These are phyloP conservation scores for Sminthurinus aureus DNA, from an alignment of 2,888 invertebrate species.

Conservation along the genomic window DNA sequence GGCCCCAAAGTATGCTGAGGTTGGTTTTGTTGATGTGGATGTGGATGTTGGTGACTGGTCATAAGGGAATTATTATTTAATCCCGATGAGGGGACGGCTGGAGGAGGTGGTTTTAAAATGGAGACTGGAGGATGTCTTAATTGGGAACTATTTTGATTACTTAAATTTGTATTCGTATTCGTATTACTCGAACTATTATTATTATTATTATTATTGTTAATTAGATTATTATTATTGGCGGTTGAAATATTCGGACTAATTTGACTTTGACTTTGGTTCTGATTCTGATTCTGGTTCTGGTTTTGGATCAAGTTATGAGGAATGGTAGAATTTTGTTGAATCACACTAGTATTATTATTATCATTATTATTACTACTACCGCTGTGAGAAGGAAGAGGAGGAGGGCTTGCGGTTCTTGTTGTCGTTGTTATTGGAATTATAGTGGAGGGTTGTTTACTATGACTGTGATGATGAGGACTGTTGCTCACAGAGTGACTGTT, in stretches of 20 bases:
- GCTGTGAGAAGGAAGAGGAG: background rate
- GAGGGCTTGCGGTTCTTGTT: background rate
- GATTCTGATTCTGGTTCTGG: too few relatives aligned
- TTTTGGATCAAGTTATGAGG: too few relatives aligned
- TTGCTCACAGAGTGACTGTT: background rate
- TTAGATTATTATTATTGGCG: background rate
- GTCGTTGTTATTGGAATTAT: conserved; percentile 21
- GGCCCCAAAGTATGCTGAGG: background rate
- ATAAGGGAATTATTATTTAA: background rate
- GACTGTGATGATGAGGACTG: background rate
- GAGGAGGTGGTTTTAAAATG: conserved; percentile 55
- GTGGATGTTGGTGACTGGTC: conserved; percentile 19
- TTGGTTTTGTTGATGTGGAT: background rate
- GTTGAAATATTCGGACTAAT: background rate
- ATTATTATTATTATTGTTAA: conserved; percentile 14
- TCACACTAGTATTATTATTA: background rate
- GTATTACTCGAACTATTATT: background rate
- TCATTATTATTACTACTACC: conserved; percentile 15
- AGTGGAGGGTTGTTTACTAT: conserved; percentile 16
- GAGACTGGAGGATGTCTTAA: conserved; percentile 52
- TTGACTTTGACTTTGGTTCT: background rate
- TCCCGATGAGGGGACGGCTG: conserved; percentile 43
- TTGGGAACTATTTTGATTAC: conserved; percentile 35
- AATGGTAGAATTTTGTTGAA: too few relatives aligned
- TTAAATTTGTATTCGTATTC: conserved; percentile 10